phyloP scores from a whole-genome alignment of 2,113 vertebrate species.

The Aegithalos caudatus region DNA sequence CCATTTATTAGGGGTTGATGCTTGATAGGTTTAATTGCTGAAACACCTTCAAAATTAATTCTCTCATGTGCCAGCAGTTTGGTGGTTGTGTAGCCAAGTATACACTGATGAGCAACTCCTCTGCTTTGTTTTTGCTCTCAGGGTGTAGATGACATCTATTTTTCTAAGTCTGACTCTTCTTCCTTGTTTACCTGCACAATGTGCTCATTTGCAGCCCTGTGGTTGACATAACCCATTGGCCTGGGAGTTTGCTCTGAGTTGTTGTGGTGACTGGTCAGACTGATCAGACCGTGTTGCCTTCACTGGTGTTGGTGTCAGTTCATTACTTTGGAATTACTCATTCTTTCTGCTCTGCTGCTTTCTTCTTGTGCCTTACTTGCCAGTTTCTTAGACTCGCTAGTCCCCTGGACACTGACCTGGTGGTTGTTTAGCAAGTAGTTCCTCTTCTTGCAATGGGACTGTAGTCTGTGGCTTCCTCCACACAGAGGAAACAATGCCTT shows the following conservation, averaged over 20 bases:
- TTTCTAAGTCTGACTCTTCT: neutral
- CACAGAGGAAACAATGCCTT: neutral
- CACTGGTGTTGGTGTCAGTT: neutral
- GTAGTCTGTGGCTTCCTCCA: neutral
- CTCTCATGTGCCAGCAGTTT: neutral
- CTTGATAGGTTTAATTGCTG: neutral
- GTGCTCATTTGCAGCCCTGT: neutral
- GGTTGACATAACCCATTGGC: neutral
- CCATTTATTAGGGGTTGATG: neutral
- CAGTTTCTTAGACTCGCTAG: neutral
- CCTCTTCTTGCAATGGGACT: neutral
- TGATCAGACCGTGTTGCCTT: neutral
- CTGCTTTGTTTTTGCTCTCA: neutral
- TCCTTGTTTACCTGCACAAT: neutral
- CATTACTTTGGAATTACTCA: neutral
- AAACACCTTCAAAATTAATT: neutral
- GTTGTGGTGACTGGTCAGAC: neutral
- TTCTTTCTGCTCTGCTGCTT: neutral
- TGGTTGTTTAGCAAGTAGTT: neutral
- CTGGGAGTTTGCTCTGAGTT: neutral
- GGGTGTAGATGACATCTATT: neutral
- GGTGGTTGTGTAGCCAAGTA: neutral
- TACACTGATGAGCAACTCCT: neutral
- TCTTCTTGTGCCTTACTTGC: neutral
- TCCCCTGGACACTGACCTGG: neutral